Percentiles rank a stretch among this genome's conserved stretches.
Evolutionary conservation across 1,140 invertebrate genomes (phyloP).

Genomic region (Mizuhopecten yessoensis): DNA sequence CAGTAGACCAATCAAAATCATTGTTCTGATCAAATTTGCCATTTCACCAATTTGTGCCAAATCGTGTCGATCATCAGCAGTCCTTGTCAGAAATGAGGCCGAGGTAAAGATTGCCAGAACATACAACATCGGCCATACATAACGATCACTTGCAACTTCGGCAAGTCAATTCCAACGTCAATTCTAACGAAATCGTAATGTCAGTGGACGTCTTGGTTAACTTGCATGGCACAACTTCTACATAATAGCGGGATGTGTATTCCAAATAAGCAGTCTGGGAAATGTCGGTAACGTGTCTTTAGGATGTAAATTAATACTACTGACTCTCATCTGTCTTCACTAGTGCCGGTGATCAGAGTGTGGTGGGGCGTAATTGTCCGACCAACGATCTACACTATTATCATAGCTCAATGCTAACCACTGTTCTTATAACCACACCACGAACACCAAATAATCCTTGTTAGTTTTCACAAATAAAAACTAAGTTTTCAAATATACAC

Average conservation of each 20-base stretch:
- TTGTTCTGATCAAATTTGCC: neutral
- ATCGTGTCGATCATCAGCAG: neutral
- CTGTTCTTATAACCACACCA: constrained; percentile 33
- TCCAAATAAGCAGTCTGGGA: constrained; percentile 32
- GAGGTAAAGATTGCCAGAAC: neutral
- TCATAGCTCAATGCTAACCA: constrained; percentile 13
- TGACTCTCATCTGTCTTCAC: neutral
- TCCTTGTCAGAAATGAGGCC: neutral
- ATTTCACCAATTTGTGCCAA: constrained; percentile 18
- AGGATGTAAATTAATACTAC: constrained; percentile 13
- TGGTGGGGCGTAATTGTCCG: constrained; percentile 11
- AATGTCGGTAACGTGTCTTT: constrained; percentile 38
- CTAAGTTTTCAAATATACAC: neutral
- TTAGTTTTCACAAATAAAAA: neutral
- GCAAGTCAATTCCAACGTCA: constrained; percentile 13
- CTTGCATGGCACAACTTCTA: constrained; percentile 15
- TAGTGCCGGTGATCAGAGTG: neutral
- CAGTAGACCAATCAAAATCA: neutral
- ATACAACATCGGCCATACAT: neutral
- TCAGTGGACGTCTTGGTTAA: neutral
- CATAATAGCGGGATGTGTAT: constrained; percentile 33
- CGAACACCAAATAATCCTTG: neutral
- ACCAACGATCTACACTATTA: constrained; percentile 19
- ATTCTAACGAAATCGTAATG: constrained; percentile 17
- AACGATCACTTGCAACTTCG: constrained; percentile 22